phyloP scores from a whole-genome alignment of 2,113 vertebrate species.

The Stigmatopora argus region DNA sequence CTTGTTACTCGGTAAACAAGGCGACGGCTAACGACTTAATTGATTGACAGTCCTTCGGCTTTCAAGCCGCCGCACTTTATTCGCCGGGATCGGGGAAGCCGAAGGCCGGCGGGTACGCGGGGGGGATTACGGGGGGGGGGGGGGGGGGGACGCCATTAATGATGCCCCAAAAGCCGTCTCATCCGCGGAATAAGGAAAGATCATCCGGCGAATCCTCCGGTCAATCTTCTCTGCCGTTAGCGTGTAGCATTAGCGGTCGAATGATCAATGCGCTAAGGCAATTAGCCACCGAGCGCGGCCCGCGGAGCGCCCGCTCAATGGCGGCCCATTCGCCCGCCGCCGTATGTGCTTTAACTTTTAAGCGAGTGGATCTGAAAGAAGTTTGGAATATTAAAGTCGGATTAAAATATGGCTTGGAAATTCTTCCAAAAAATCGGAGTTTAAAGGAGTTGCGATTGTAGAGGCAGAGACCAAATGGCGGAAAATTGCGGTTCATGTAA shows the following conservation, averaged over 20 bases:
- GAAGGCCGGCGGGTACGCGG: constrained; percentile 18
- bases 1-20: constrained; percentile 36
- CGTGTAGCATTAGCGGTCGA: background rate
- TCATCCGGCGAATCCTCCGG: background rate
- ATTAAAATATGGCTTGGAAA: background rate
- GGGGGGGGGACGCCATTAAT: constrained; percentile 55
- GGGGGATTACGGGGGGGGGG: constrained; percentile 33
- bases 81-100: constrained; percentile 44
- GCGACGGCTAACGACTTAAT: constrained; percentile 57
- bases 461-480: too few species aligned
- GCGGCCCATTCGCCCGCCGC: background rate
- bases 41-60: constrained; percentile 60
- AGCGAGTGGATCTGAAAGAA: background rate
- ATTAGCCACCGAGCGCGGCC: background rate
- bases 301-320: background rate
- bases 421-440: too few species aligned
- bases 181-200: background rate
- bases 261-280: background rate
- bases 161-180: constrained; percentile 7
- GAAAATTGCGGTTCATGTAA: too few species aligned
- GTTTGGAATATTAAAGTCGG: background rate
- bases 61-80: constrained; percentile 28
- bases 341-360: background rate
- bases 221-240: background rate
- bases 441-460: too few species aligned